Percentiles rank a stretch among this genome's conserved stretches.
Evolutionary conservation across 2,797 vertebrate genomes (phyloP).

Genomic region (Prionace glauca): DNA sequence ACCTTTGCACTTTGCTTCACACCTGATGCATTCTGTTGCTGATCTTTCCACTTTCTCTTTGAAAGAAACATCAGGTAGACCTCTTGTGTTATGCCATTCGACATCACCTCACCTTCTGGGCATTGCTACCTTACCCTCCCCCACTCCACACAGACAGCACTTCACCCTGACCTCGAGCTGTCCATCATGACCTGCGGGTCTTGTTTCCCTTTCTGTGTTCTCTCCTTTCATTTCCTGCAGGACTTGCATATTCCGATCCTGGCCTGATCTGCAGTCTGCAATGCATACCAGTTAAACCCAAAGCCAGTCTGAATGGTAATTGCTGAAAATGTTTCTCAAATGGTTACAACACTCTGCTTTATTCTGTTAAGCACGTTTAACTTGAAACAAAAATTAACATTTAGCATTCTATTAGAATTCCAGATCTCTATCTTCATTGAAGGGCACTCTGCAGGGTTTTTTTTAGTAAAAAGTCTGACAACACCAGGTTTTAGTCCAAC

Average conservation of each 20-base stretch:
- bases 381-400: too few relatives aligned
- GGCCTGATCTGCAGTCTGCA: not conserved
- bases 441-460: not conserved
- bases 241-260: not conserved
- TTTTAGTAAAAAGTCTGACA: too few relatives aligned
- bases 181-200: not conserved
- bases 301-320: not conserved
- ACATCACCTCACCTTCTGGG: not conserved
- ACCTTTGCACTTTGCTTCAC: not conserved
- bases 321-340: not conserved
- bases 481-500: too few relatives aligned
- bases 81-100: not conserved
- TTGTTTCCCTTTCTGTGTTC: not conserved
- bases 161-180: not conserved
- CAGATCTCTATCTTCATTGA: not conserved
- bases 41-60: too few relatives aligned
- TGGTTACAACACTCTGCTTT: not conserved
- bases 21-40: not conserved
- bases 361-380: not conserved
- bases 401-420: not conserved
- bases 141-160: not conserved
- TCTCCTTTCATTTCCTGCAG: not conserved
- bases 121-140: too few relatives aligned
- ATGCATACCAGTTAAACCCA: not conserved
- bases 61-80: not conserved